Conservation (phyloP, 1,140 invertebrate species). For the Potamilus streckersoni region DNA sequence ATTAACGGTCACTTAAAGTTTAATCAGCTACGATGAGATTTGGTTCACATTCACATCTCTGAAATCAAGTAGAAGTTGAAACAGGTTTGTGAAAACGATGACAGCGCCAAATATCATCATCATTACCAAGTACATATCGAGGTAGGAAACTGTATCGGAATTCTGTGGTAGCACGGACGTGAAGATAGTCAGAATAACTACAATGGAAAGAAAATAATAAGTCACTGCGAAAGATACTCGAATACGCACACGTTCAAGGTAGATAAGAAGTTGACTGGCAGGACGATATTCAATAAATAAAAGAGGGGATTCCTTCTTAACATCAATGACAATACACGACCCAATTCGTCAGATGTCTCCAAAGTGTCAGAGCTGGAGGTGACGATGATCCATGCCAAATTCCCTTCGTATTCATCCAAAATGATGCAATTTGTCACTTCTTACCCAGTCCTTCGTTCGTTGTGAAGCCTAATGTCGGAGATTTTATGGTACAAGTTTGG, state of each 20-base stretch:
- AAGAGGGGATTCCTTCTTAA: slow-evolving; percentile 10
- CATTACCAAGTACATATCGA: slow-evolving; percentile 28
- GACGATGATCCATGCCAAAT: slow-evolving; percentile 4
- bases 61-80: background rate
- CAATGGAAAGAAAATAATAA: slow-evolving; percentile 37
- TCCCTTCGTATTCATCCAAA: slow-evolving; percentile 1
- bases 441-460: slow-evolving; percentile 40
- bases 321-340: background rate
- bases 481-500: slow-evolving; percentile 86
- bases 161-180: slow-evolving; percentile 31
- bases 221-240: slow-evolving; percentile 35
- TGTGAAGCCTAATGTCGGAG: slow-evolving; percentile 86
- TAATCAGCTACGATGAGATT: background rate
- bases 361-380: background rate
- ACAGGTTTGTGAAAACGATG: slow-evolving; percentile 1
- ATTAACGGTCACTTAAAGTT: background rate
- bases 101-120: slow-evolving; percentile 1
- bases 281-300: slow-evolving; percentile 24
- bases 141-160: slow-evolving; percentile 30
- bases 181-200: slow-evolving; percentile 42
- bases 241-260: slow-evolving; percentile 36
- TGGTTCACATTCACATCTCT: background rate
- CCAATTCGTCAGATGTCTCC: background rate
- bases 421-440: background rate
- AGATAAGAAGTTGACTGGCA: slow-evolving; percentile 37